Evolutionary conservation across 2,797 vertebrate genomes (phyloP), one percentile per base, ranked within the genome.

Genomic region (Sus cebifrons): DNA sequence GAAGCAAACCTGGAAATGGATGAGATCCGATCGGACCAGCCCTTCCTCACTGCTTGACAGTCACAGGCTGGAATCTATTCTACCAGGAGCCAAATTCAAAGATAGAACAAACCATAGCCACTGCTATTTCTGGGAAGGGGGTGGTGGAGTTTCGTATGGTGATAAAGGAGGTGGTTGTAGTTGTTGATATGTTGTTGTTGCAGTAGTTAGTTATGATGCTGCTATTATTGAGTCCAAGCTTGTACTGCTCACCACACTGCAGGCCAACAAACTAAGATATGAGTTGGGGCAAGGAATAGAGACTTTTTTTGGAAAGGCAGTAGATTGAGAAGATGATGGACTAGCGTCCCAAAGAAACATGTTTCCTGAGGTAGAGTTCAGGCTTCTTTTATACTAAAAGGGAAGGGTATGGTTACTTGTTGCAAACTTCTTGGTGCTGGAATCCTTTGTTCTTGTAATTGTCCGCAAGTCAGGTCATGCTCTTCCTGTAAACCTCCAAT

Each of bases 71-170:
- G 68, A 11, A 4, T 52, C 20, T 15, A 21, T 40, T 64, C 78
- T 44, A 10, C 52, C 44, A 40, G 23, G 78, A 91, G 15, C 17
- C 29, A 11, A 11, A 6, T 14, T 32, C 44, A 32, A 68, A 40
- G 27, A 5, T 0, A 64, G 44, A 49, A 8, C 2, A 29, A 0
- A 2, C 6, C 58, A 2, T 7, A 27, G 1, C 2, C 1, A 0
- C 14, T 4, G 36, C 7, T 2, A 3, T 1, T 0, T 36, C 60
- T 10, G 1, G 73, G 40, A 29, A 18, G 40, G 6, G 11, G 4
- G 89, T 8, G 8, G 21, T 21, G 12, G 17, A 14, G 4, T 25
- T 0, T 29, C 16, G 25, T 5, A 29, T 36, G n/a, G 36, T 6
- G 21, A 2, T 15, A 27, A 3, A 9, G 20, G 4, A 40, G n/a